A percentile compares a stretch with the other conserved stretches of the same genome.
Evolutionary conservation across 2,797 vertebrate genomes (phyloP).

Genomic region (Pterois miles): DNA sequence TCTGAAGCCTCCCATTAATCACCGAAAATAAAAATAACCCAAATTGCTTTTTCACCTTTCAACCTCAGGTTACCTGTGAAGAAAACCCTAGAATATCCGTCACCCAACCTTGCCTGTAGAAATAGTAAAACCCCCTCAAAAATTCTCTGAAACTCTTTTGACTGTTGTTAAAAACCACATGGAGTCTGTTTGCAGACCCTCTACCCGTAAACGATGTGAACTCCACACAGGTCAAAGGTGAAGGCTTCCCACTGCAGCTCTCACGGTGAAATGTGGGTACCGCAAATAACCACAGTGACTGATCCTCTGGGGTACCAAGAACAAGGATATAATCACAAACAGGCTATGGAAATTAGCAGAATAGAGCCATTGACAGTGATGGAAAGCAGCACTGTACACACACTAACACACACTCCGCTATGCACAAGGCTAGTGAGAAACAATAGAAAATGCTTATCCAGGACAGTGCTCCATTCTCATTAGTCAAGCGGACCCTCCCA

Average conservation of each 20-base stretch:
- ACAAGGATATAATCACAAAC: constrained; percentile 54
- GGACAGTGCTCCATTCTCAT: constrained; percentile 34
- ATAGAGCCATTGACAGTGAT: constrained; percentile 40
- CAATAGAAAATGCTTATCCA: constrained; percentile 47
- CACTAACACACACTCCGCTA: not conserved
- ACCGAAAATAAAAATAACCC: constrained; percentile 30
- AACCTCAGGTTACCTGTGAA: constrained; percentile 6
- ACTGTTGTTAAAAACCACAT: constrained; percentile 20
- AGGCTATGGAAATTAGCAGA: constrained; percentile 40
- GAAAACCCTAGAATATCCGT: not conserved
- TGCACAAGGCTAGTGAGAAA: constrained; percentile 51
- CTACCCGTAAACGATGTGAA: constrained; percentile 29
- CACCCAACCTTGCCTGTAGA: not conserved
- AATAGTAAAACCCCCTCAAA: not conserved
- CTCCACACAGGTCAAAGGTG: constrained; percentile 57
- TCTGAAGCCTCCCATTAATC: constrained; percentile 40
- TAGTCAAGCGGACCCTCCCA: constrained; percentile 24
- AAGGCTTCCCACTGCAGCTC: constrained; percentile 46
- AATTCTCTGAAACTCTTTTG: constrained; percentile 4
- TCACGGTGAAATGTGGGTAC: constrained; percentile 27
- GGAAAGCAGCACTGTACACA: constrained; percentile 52
- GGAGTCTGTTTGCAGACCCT: constrained; percentile 26
- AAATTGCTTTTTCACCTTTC: not conserved
- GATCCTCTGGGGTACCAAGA: constrained; percentile 25
- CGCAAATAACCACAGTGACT: constrained; percentile 36